These are phyloP conservation scores for Saccostrea glomerata DNA, from an alignment of 1,140 invertebrate species.

Conservation along the genomic window DNA sequence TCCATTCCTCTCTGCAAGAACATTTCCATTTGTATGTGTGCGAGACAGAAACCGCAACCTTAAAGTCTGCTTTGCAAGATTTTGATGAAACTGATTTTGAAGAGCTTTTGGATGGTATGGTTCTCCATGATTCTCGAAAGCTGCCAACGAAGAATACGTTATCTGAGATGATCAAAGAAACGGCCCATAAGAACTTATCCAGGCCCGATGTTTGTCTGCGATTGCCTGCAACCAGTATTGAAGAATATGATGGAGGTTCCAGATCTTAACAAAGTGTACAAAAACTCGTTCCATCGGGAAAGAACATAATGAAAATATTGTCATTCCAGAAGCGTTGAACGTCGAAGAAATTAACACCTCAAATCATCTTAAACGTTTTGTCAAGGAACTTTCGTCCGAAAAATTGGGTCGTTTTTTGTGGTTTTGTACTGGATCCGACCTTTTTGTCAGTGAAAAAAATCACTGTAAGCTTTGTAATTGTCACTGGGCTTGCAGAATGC, in stretches of 20 bases:
- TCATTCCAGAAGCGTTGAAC: background rate
- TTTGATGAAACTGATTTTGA: constrained; percentile 36
- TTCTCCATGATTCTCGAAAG: constrained; percentile 32
- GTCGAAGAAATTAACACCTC: background rate
- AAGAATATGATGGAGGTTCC: background rate
- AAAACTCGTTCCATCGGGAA: constrained; percentile 5
- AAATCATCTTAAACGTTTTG: constrained; percentile 27
- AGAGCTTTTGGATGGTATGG: constrained; percentile 30
- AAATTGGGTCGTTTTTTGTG: constrained; percentile 34
- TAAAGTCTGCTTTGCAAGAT: constrained; percentile 17
- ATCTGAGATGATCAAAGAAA: constrained; percentile 28
- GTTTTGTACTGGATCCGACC: constrained; percentile 49
- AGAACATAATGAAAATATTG: background rate
- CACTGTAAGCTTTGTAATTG: constrained; percentile 10
- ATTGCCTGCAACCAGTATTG: constrained; percentile 30
- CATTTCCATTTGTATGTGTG: background rate
- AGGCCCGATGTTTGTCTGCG: constrained; percentile 40
- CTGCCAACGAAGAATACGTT: constrained; percentile 8
- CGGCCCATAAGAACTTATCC: constrained; percentile 43
- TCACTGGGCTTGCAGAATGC: background rate
- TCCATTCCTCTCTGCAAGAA: constrained; percentile 1
- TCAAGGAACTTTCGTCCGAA: constrained; percentile 30
- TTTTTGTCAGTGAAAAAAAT: constrained; percentile 25
- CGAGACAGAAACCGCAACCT: background rate
- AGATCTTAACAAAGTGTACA: background rate